A percentile compares a stretch with the other conserved stretches of the same genome.
These are phyloP conservation scores for Lasioglossum morio DNA, from an alignment of 2,888 invertebrate species.

Conservation along the genomic window DNA sequence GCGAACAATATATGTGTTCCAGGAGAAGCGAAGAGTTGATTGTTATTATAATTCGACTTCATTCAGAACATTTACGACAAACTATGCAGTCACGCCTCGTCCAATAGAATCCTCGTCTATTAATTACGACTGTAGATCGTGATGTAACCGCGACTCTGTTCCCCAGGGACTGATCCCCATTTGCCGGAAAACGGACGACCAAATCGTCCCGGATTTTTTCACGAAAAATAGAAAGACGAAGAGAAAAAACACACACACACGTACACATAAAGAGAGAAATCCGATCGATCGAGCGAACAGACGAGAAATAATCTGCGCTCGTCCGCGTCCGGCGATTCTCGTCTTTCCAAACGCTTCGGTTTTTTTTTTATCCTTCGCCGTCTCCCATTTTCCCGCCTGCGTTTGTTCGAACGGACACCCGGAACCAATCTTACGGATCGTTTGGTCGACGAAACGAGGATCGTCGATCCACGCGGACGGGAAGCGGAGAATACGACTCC, in stretches of 20 bases:
- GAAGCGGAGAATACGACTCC: not conserved
- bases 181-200: slow-evolving; percentile 41
- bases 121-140: slow-evolving; percentile 21
- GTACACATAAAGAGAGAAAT: slow-evolving; percentile 32
- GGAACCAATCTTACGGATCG: slow-evolving; percentile 13
- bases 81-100: not conserved
- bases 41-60: not conserved
- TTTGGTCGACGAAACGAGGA: not conserved
- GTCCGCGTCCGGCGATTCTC: slow-evolving; percentile 19
- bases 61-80: not conserved
- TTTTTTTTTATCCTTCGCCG: not conserved
- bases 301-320: slow-evolving; percentile 28
- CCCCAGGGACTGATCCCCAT: slow-evolving; percentile 30
- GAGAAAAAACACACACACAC: not conserved
- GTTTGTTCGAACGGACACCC: not conserved
- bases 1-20: not conserved
- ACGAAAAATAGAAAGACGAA: slow-evolving; percentile 6
- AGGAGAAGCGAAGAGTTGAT: not conserved
- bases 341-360: not conserved
- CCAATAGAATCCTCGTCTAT: slow-evolving; percentile 4
- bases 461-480: not conserved
- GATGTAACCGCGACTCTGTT: slow-evolving; percentile 21
- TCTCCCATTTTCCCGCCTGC: not conserved
- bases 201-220: slow-evolving; percentile 36
- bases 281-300: slow-evolving; percentile 50